Percentiles rank a stretch among this genome's conserved stretches.
Evolutionary conservation across 2,888 invertebrate species (phyloP).

Genomic region (Torymus aiolomorphi): DNA sequence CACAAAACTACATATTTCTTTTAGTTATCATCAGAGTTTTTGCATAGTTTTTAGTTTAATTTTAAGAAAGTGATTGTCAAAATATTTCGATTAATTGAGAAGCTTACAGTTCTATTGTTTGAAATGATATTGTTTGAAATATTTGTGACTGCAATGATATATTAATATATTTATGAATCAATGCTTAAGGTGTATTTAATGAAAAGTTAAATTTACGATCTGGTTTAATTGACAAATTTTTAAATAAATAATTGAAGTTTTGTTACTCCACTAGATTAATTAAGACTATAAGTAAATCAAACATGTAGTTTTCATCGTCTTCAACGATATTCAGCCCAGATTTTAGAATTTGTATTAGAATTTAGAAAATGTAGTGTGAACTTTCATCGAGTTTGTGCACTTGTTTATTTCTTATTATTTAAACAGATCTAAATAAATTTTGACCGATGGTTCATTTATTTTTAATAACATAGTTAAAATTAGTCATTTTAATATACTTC

Average conservation of each 20-base stretch:
- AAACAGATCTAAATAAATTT: not conserved
- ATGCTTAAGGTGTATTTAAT: too few species aligned
- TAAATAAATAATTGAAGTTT: too few species aligned
- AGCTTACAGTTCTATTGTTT: too few species aligned
- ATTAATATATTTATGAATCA: too few species aligned
- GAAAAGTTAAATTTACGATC: too few species aligned
- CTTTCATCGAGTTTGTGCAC: constrained; percentile 18
- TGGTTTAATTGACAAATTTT: too few species aligned
- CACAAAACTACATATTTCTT: not conserved
- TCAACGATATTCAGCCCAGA: not conserved
- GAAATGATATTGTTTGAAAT: too few species aligned
- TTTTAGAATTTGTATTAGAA: too few species aligned
- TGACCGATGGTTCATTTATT: not conserved
- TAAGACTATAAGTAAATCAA: too few species aligned
- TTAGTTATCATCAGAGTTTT: constrained; percentile 1
- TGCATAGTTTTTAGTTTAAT: not conserved
- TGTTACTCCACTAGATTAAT: too few species aligned
- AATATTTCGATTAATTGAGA: constrained; percentile 1
- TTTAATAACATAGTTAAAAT: not conserved
- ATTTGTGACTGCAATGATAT: too few species aligned
- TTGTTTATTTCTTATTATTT: not conserved
- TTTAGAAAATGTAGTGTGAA: constrained; percentile 17
- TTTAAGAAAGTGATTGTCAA: constrained; percentile 38
- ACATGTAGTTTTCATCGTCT: too few species aligned
- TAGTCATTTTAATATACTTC: constrained; percentile 14